These are phyloP conservation scores for Lithobates pipiens DNA, from an alignment of 2,797 vertebrate species.

Conservation along the genomic window DNA sequence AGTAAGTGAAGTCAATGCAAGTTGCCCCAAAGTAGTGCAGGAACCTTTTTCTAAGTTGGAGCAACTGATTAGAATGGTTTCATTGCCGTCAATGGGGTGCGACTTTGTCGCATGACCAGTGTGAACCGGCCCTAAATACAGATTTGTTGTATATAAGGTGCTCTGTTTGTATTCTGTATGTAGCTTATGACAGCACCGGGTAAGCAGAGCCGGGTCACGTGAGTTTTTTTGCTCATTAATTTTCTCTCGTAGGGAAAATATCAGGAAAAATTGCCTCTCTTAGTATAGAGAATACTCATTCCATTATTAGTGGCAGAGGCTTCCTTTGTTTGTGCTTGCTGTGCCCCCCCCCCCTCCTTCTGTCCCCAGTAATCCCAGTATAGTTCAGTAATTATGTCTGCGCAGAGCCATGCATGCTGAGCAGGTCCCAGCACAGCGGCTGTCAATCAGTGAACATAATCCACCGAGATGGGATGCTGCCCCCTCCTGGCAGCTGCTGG, in stretches of 20 bases:
- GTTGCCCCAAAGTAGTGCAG: too few species aligned
- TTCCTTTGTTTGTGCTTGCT: background rate
- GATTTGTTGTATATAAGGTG: too few species aligned
- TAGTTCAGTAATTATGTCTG: slow-evolving; percentile 6
- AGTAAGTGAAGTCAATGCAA: too few species aligned
- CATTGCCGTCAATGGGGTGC: too few species aligned
- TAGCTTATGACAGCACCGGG: too few species aligned
- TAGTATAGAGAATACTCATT: background rate
- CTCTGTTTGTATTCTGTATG: too few species aligned
- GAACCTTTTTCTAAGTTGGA: too few species aligned
- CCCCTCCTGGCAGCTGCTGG: background rate
- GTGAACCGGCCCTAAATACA: too few species aligned
- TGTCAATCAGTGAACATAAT: background rate
- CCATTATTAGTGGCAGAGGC: background rate
- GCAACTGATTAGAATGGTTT: too few species aligned
- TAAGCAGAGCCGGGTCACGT: background rate
- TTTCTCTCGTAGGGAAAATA: background rate
- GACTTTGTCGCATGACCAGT: too few species aligned
- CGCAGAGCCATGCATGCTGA: background rate
- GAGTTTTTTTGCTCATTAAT: background rate
- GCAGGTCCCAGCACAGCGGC: background rate
- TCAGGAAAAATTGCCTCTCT: background rate
- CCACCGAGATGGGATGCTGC: background rate
- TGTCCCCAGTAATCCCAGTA: slow-evolving; percentile 13
- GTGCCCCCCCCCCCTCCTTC: background rate